Conservation (phyloP, 2,888 invertebrate species). For the Piscicola geometra region DNA sequence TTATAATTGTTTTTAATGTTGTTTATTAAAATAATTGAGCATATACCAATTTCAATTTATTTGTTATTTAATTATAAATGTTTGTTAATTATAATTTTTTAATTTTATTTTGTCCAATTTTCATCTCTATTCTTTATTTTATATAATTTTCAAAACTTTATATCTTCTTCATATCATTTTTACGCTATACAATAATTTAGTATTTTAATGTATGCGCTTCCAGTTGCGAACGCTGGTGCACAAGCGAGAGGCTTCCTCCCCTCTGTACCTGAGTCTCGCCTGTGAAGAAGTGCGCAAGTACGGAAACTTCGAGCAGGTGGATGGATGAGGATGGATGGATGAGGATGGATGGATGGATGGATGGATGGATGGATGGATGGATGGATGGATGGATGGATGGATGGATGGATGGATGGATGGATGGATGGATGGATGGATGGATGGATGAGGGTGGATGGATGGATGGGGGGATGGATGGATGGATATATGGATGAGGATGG, state of each 20-base stretch:
- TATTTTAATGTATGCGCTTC: no score
- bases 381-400: not conserved
- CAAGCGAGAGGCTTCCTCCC: constrained; percentile 56
- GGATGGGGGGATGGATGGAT: not conserved
- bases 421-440: not conserved
- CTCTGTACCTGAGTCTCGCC: constrained; percentile 55
- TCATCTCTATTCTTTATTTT: not conserved
- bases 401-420: not conserved
- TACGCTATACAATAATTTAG: no score
- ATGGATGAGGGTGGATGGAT: no score
- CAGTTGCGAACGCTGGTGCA: constrained; percentile 54
- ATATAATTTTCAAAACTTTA: not conserved
- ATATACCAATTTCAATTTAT: not conserved
- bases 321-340: not conserved
- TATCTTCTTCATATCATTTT: no score
- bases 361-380: not conserved
- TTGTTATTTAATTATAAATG: constrained; percentile 7
- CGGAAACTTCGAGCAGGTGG: constrained; percentile 54
- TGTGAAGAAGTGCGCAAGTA: constrained; percentile 56
- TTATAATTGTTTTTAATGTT: constrained; percentile 25
- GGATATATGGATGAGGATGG: not conserved
- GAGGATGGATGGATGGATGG: not conserved
- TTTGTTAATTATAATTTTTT: not conserved
- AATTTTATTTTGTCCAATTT: not conserved
- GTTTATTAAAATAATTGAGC: not conserved